Evolutionary conservation across 92 coral and sea anemone species (phyloP), one percentile per base, ranked within the genome.

Genomic region (Parazoanthus swiftii): DNA sequence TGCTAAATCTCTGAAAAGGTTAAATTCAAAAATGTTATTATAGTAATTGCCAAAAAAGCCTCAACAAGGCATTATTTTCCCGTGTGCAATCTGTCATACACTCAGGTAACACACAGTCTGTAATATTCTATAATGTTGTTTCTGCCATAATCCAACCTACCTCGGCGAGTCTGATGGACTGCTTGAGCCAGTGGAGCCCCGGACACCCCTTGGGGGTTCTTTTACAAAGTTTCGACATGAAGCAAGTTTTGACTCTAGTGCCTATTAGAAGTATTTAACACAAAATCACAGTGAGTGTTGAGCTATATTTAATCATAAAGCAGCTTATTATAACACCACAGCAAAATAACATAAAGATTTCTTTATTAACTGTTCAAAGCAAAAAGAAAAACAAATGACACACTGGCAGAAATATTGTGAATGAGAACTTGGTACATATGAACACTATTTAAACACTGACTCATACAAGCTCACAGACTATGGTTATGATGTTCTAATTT

Each of bases 141-240:
- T 23, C 2, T 13, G 50, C 8, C 36, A 48, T 48, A 48, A 39
- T 39, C 4, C 51, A 2, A 14, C 84, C 77, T 87, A 97, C 99
- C 99, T 92, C 87, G 99, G 98, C 1, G 99, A 97, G 79, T 95
- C 99, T 66, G 99, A 91, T 23, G 98, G 98, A 50, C 98, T 95
- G 58, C 92, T 95, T 14, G 99, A 97, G 7, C 97, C 97, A 72
- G 95, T 95, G 33, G 99, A 92, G n/a, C 97, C 95, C 80, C 98
- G 89, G 65, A 96, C 91, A 76, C 79, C 91, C 75, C 94, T 92
- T 63, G 99, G 99, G 81, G 96, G 99, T 67, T 96, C 99, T 90
- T 96, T 96, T 0, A 96, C 99, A 90, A 96, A 96, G 90, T 96
- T 96, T 58, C 99, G 90, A 85, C 99, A 97, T 5, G 99, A 97